These are phyloP conservation scores for Taeniopygia guttata DNA, from an alignment of 2,797 vertebrate genomes.

Conservation along the genomic window DNA sequence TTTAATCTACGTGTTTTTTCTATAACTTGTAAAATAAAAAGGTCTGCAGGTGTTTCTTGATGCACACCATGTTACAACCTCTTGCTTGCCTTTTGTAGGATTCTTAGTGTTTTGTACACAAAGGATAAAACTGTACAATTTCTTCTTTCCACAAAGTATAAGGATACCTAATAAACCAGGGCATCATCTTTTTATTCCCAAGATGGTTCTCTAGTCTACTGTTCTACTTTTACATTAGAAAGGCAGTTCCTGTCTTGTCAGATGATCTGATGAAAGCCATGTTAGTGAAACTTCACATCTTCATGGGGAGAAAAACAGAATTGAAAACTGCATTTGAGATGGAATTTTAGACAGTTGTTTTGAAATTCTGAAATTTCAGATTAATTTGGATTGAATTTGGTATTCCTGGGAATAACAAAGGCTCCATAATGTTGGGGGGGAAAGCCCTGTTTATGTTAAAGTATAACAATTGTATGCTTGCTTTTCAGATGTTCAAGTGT, in stretches of 20 bases:
- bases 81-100: not conserved
- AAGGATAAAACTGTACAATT: not conserved
- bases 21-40: not conserved
- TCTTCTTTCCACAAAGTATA: not conserved
- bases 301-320: not conserved
- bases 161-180: not conserved
- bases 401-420: not conserved
- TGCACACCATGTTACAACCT: not conserved
- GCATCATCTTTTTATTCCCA: not conserved
- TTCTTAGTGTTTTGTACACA: not conserved
- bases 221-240: not conserved
- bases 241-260: not conserved
- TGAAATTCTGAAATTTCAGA: not conserved
- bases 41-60: not conserved
- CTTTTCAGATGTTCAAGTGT: not conserved
- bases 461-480: not conserved
- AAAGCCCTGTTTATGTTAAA: not conserved
- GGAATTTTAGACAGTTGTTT: not conserved
- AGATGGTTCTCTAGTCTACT: not conserved
- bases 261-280: not conserved
- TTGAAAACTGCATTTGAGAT: not conserved
- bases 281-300: not conserved
- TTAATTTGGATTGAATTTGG: not conserved
- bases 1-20: not conserved
- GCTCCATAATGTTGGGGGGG: not conserved